Percentiles rank a stretch among this genome's conserved stretches.
Conservation (phyloP, 35 echinoderm and acorn worm genomes). For the Apostichopus parvimensis region DNA sequence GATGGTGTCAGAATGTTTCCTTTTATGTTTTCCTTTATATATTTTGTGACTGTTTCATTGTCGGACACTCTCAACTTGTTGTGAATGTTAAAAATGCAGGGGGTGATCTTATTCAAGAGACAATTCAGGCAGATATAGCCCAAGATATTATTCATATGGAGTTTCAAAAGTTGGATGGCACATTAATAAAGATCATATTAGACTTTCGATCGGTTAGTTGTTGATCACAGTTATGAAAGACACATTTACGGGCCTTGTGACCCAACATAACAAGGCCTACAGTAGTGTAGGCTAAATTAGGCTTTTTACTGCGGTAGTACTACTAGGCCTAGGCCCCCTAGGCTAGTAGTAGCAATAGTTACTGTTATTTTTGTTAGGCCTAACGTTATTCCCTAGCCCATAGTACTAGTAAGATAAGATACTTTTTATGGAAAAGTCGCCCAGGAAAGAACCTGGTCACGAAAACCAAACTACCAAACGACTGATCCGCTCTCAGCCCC, state of each 20-base stretch:
- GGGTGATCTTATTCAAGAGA: conserved; percentile 92
- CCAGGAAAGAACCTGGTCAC: too few relatives aligned
- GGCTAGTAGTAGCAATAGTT: too few relatives aligned
- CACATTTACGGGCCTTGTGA: not conserved
- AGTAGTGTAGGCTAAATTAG: not conserved
- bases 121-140: conserved; percentile 69
- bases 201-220: conserved; percentile 89
- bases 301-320: too few relatives aligned
- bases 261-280: not conserved
- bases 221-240: not conserved
- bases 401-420: not conserved
- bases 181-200: conserved; percentile 81
- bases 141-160: conserved; percentile 76
- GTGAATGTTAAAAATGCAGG: conserved; percentile 99
- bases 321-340: too few relatives aligned
- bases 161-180: conserved; percentile 95
- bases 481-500: too few relatives aligned
- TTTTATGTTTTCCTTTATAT: not conserved
- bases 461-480: too few relatives aligned
- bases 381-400: not conserved
- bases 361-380: not conserved
- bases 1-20: not conserved
- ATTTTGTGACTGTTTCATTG: not conserved
- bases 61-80: conserved; percentile 73
- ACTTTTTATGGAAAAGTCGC: too few relatives aligned